Conservation (phyloP, 2,888 invertebrate species). For the Parochlus steinenii region DNA sequence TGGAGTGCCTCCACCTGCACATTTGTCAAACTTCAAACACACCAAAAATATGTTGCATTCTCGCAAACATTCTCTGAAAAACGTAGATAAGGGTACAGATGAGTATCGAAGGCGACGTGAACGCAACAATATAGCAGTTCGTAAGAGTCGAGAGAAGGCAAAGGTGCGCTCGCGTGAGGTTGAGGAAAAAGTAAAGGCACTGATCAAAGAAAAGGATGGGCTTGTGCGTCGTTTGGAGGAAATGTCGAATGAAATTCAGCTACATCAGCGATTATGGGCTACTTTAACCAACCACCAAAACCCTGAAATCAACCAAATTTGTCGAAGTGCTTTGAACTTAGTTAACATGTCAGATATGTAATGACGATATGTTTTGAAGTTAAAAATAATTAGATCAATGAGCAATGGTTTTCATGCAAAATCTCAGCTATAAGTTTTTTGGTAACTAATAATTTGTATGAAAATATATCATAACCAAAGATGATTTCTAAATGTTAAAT, state of each 20-base stretch:
- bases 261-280: constrained; percentile 54
- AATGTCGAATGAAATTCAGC: constrained; percentile 78
- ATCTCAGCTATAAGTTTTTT: too few relatives aligned
- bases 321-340: constrained; percentile 43
- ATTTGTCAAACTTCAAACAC: constrained; percentile 34
- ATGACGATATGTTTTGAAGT: too few relatives aligned
- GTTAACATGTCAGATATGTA: too few relatives aligned
- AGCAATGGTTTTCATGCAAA: too few relatives aligned
- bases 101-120: constrained; percentile 85
- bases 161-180: constrained; percentile 87
- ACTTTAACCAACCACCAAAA: constrained; percentile 48
- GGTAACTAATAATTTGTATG: too few relatives aligned
- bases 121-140: constrained; percentile 90
- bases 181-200: constrained; percentile 79
- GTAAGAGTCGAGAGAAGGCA: constrained; percentile 92
- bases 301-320: constrained; percentile 48
- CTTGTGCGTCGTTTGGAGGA: constrained; percentile 82
- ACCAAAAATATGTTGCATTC: constrained; percentile 24
- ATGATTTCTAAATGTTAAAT: too few relatives aligned
- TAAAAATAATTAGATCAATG: too few relatives aligned
- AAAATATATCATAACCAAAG: too few relatives aligned
- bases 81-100: constrained; percentile 81
- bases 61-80: constrained; percentile 47
- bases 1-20: constrained; percentile 26
- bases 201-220: constrained; percentile 82